Percentiles rank a stretch among this genome's conserved stretches.
phyloP scores from a whole-genome alignment of 2,113 vertebrate genomes.

The Eulacestoma nigropectus region DNA sequence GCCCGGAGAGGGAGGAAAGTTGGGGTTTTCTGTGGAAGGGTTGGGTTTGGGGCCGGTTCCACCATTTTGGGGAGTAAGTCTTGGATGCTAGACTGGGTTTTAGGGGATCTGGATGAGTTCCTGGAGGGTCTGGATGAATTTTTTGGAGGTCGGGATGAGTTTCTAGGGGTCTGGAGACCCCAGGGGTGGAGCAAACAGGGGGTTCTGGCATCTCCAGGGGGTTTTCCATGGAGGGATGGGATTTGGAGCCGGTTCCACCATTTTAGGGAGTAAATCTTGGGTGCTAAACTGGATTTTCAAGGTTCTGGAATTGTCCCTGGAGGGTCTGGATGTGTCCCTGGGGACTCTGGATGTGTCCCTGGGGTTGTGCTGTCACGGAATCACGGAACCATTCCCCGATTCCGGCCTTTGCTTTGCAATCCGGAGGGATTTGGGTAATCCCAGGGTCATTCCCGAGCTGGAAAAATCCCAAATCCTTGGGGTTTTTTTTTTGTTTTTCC shows the following conservation, averaged over 20 bases:
- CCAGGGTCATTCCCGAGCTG: neutral
- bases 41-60: neutral
- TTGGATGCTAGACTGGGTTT: neutral
- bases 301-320: neutral
- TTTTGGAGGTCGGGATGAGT: too few relatives aligned
- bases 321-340: neutral
- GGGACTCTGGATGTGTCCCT: accelerated
- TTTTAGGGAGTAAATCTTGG: neutral
- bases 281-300: accelerated
- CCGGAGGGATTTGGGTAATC: too few relatives aligned
- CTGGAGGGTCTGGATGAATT: neutral
- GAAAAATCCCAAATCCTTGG: neutral
- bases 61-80: accelerated
- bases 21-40: neutral
- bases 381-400: neutral
- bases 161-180: neutral
- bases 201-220: too few relatives aligned
- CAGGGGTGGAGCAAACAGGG: neutral
- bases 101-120: neutral
- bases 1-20: neutral
- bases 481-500: neutral
- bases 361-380: neutral
- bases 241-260: accelerated
- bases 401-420: neutral
- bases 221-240: neutral